Evolutionary conservation across 2,888 invertebrate species (phyloP).

Genomic region (Ctenicera cuprea): DNA sequence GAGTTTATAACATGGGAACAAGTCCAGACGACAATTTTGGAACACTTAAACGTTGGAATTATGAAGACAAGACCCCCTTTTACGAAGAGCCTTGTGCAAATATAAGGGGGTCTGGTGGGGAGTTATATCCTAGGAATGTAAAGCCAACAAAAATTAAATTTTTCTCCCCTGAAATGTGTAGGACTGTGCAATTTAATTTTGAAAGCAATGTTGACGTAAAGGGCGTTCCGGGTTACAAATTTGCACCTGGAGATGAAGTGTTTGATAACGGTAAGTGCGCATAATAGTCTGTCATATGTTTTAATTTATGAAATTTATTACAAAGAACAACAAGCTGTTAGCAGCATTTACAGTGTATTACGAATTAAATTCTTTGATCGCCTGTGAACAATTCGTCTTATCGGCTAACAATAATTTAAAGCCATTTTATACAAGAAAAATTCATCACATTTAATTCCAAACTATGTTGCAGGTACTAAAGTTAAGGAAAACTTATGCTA

Average conservation of each 20-base stretch:
- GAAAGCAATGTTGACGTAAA: constrained; percentile 75
- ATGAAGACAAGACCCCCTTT: constrained; percentile 75
- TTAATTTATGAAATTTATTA: no score
- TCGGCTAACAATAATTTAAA: no score
- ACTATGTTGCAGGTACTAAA: constrained; percentile 71
- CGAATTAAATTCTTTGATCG: no score
- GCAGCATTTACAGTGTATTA: no score
- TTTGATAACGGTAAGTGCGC: constrained; percentile 80
- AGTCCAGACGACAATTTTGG: constrained; percentile 83
- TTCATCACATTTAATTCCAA: not conserved
- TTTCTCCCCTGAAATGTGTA: constrained; percentile 86
- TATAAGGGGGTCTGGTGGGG: constrained; percentile 85
- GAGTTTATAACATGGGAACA: constrained; percentile 84
- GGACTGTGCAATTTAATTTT: constrained; percentile 79
- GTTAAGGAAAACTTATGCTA: constrained; percentile 79
- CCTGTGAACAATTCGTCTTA: no score
- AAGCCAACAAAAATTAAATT: constrained; percentile 76
- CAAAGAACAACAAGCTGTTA: no score
- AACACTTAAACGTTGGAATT: constrained; percentile 83
- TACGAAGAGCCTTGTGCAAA: constrained; percentile 76
- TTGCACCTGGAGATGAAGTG: constrained; percentile 77
- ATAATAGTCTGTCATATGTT: no score
- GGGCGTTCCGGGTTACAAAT: constrained; percentile 81
- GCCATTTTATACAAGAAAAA: not conserved
- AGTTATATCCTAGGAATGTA: constrained; percentile 84